Evolutionary conservation across 2,888 invertebrate species (phyloP), one percentile per base, ranked within the genome.

Genomic region (Bombyx huttoni): DNA sequence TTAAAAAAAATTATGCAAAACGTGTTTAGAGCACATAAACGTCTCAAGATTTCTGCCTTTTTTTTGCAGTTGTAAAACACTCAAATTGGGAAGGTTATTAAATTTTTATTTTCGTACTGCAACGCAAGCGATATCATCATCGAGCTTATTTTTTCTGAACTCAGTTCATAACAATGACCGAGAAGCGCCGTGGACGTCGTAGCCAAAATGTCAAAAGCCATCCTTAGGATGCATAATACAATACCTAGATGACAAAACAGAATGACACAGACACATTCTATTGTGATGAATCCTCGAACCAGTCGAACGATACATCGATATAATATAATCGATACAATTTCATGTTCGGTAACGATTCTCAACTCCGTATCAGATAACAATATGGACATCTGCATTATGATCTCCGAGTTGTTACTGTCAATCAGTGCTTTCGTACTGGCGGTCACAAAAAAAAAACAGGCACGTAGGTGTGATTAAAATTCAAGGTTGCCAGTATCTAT

Each of bases 341-440:
- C 75, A 67, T 76, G 78, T 76, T 72, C 71, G 73, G 67, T 73
- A 76, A 78, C 70, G 67, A 71, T 65, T 68, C 68, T 66, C 58
- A 66, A 68, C 67, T 64, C 70, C 62, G 64, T 80, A 82, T 84
- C 81, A 78, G 83, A 84, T 85, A 82, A 78, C 79, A 70, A 66
- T 73, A 68, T 63, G 67, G 68, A 75, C 79, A 81, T 80, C 72
- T 78, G 81, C 77, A 74, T 72, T 70, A 65, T 67, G 75, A 79
- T 78, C 74, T 73, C 72, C 69, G 63, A 66, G 68, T 74, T 74
- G 75, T 74, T 71, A 69, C 70, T 78, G 81, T 81, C 79, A 78
- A 77, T 79, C 79, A 76, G 62, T 69, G 65, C 70, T 76, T 77
- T 74, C 71, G 67, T 70, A 68, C 67, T 66, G 67, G 63, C 58